Conservation (phyloP, 2,888 invertebrate species). For the Spodoptera littoralis region DNA sequence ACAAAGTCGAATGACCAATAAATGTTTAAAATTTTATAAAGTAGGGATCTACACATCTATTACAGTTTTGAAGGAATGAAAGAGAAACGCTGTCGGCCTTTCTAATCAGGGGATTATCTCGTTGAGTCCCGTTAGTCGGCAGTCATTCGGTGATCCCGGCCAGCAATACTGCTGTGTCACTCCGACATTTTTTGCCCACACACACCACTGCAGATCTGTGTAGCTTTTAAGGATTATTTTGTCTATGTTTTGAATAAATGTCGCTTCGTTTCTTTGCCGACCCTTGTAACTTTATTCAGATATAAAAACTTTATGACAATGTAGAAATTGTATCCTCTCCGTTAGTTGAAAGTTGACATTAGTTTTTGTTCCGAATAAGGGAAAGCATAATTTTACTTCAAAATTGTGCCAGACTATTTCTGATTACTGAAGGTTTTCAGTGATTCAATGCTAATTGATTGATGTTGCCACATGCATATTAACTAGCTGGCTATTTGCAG, state of each 20-base stretch:
- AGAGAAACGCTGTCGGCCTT: slow-evolving; percentile 65
- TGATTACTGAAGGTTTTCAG: slow-evolving; percentile 11
- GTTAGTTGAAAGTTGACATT: slow-evolving; percentile 15
- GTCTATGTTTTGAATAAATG: slow-evolving; percentile 53
- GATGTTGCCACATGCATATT: background rate
- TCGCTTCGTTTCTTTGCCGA: slow-evolving; percentile 43
- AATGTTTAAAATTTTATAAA: slow-evolving; percentile 1
- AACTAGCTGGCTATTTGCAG: no score
- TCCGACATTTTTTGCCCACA: slow-evolving; percentile 59
- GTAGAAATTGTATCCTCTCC: slow-evolving; percentile 25
- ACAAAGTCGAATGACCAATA: background rate
- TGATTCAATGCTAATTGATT: background rate
- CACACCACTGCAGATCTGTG: slow-evolving; percentile 54
- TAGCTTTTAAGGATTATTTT: slow-evolving; percentile 48
- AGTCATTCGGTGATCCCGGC: slow-evolving; percentile 55
- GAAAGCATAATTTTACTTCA: slow-evolving; percentile 7
- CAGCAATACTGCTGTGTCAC: slow-evolving; percentile 55
- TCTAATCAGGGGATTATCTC: slow-evolving; percentile 77
- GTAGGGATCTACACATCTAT: slow-evolving; percentile 40
- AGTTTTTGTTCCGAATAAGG: slow-evolving; percentile 31
- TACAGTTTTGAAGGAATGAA: slow-evolving; percentile 59
- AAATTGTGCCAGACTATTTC: background rate
- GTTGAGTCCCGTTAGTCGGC: slow-evolving; percentile 68
- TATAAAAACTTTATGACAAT: slow-evolving; percentile 42
- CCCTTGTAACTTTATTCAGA: slow-evolving; percentile 44